These are phyloP conservation scores for Hemichromis elongatus DNA, from an alignment of 2,113 vertebrate species.

Conservation along the genomic window DNA sequence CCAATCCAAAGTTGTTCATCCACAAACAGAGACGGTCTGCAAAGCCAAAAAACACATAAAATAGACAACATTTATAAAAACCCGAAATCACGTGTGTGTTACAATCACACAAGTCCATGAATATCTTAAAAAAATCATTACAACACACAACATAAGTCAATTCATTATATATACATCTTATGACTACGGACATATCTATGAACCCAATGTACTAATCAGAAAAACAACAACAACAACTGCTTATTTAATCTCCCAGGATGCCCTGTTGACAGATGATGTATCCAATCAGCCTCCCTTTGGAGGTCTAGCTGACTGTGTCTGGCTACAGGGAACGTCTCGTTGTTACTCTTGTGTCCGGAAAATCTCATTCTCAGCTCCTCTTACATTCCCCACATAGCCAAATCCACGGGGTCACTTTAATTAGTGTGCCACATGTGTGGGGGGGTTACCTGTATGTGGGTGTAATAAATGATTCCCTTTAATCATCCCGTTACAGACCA, in stretches of 20 bases:
- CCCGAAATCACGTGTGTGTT: not conserved
- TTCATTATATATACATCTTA: not conserved
- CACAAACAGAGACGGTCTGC: not conserved
- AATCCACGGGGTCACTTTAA: not conserved
- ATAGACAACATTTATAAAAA: not conserved
- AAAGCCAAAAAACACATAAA: not conserved
- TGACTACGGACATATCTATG: not conserved
- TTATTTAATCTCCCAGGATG: not conserved
- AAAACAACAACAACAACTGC: not conserved
- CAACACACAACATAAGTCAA: not conserved
- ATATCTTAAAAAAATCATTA: not conserved
- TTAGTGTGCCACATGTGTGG: not conserved
- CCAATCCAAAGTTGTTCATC: not conserved
- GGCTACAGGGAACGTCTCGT: not conserved
- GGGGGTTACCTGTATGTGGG: not conserved
- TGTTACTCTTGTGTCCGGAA: not conserved
- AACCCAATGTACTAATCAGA: not conserved
- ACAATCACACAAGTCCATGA: not conserved
- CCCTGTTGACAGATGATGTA: not conserved
- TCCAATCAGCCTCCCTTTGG: not conserved
- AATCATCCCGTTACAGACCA: not conserved
- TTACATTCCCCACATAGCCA: not conserved
- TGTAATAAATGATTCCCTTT: not conserved
- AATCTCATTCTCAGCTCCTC: not conserved
- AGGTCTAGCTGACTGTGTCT: not conserved